Base-by-base conservation (phyloP, 1,140 invertebrate species). In the Drosophila subpulchrella region DNA sequence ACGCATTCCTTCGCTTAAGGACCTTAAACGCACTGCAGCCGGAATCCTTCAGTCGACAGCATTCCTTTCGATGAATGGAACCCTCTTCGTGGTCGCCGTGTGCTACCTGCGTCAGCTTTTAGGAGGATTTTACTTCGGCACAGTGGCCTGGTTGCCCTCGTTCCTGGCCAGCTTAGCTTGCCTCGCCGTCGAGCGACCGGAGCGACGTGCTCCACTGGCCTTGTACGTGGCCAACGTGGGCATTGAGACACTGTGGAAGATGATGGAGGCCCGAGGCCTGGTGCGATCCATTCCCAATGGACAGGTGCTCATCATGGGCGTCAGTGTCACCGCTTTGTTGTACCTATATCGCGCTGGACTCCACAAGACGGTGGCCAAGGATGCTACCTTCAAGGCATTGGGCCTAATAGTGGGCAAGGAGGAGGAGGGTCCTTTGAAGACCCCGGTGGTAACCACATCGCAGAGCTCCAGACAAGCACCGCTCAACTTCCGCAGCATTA, bases 221-320 rank as follows among this genome's bases (percentile, higher is more conserved):
- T 92, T 97, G 27, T 97, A 97, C 92, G 95, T 97, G 65, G 95
- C 95, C 44, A 97, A 97, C 93, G 94, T 97, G 93, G 96, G 96
- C 27, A 95, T 95, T 20, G 96, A 97, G 93, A 95, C 96, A 5
- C 80, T 96, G 30, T 97, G 96, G 92, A 94, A 94, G 63, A 97
- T 97, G 96, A 92, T 94, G 7, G 93, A 95, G 36, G 93, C 93
- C 24, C 92, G 95, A 70, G 94, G 95, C 55, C 93, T 94, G 38
- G 92, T 96, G 6, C 93, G 91, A 12, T 93, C 94, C 36, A 92
- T 96, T 71, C 94, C 93, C 46, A 91, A 94, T 86, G 96, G 95
- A 27, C 94, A 96, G 91, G 94, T 95, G 44, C 93, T 94, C 42
- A 94, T 96, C 63, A 95, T 95, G 93, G 93, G 94, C 8, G 71